Evolutionary conservation across 2,113 vertebrate genomes (phyloP).

Genomic region (Peromyscus leucopus): DNA sequence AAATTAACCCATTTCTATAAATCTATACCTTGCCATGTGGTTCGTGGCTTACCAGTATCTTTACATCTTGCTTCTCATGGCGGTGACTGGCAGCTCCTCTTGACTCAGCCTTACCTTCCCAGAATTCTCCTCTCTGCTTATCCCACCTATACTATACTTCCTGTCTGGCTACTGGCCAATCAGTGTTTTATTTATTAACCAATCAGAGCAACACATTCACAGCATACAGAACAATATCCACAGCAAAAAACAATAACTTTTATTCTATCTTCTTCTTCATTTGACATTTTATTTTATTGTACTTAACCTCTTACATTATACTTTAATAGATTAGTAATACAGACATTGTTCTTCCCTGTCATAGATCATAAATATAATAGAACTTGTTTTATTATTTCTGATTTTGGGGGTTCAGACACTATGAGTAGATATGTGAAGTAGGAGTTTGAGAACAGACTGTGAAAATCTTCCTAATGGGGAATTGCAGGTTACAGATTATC

Average conservation of each 20-base stretch:
- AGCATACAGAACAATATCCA: too few relatives aligned
- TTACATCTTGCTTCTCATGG: too few relatives aligned
- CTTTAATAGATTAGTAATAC: not conserved
- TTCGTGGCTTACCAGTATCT: too few relatives aligned
- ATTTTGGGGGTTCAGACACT: not conserved
- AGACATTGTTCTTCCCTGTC: not conserved
- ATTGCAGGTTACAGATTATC: not conserved
- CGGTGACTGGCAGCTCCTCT: too few relatives aligned
- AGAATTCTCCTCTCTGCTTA: too few relatives aligned
- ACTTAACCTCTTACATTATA: not conserved
- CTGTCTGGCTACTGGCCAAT: too few relatives aligned
- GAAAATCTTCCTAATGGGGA: not conserved
- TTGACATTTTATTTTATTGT: not conserved
- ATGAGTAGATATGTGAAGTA: not conserved
- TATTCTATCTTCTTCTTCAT: not conserved
- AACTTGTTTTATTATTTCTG: not conserved
- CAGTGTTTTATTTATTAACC: too few relatives aligned
- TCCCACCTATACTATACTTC: too few relatives aligned
- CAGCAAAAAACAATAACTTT: not conserved
- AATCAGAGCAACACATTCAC: too few relatives aligned
- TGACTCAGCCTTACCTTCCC: too few relatives aligned
- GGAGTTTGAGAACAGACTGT: not conserved
- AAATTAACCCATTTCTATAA: too few relatives aligned
- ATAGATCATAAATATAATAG: constrained; percentile 9
- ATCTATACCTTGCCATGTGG: too few relatives aligned